Base-by-base conservation (phyloP, 2,888 invertebrate species). In the Taenaris catops region DNA sequence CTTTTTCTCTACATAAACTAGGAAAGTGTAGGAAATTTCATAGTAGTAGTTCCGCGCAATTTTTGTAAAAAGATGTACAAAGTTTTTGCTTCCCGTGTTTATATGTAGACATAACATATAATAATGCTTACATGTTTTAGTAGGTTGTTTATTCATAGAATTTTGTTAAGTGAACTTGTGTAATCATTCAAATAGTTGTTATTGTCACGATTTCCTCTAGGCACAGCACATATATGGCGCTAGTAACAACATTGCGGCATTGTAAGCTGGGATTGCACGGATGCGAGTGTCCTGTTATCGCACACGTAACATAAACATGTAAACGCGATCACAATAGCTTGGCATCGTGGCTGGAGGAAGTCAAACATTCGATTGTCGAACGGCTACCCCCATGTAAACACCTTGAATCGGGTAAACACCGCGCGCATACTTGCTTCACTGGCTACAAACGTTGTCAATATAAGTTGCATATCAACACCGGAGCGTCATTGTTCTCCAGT, bases 331-430 rank as follows among this genome's bases (percentile, higher is more conserved):
- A 75, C 78, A 78, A 75, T 75, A 63, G 68, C 48, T 49, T 51
- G 49, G 53, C 53, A 55, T 54, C 62, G 56, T 64, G 58, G 54
- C 51, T 53, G 55, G 50, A 55, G 59, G 49, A 61, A 61, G 58
- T 55, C 63, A 78, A 79, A 80, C 75, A 78, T 63, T 58, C 68
- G 54, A 75, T 73, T 74, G 76, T 71, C 64, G 52, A 57, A 61
- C 55, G 44, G 48, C 39, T 27, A 25, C 45, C 40, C 44, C 31
- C 48, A 46, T 57, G 57, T 65, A 64, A 67, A 65, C 66, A 65
- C 35, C 33, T 41, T 17, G 42, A 37, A 24, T 36, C 33, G 36
- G 28, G 51, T 55, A 56, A 58, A 62, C 55, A 58, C 49, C 42
- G 42, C 25, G 29, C 23, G 31, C 14, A 33, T 42, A 45, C 24